Base-by-base conservation (phyloP, 2,888 invertebrate genomes). In the Agonum fuliginosum region DNA sequence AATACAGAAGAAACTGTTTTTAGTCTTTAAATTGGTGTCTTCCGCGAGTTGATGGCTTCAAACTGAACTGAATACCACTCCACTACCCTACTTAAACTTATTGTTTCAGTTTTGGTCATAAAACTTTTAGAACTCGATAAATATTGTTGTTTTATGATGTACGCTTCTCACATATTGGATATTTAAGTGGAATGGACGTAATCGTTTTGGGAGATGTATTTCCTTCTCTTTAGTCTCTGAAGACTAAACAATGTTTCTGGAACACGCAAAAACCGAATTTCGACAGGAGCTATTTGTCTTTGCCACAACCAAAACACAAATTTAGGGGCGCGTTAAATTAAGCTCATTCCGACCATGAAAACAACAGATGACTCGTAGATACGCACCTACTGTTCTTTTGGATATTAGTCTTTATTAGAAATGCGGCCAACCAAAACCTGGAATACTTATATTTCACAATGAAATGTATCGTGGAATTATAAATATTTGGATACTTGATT, bases 231-330 rank as follows among this genome's bases (percentile, higher is more conserved):
- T 17, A 30, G 58, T 30, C 27, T 30, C 14, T 14, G 17, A 20
- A 30, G 58, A 62, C 30, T 30, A 62, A 62, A 62, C 58, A 62
- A 30, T 62, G 58, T 10, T 27, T 24, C 17, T 62, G n/a, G 58
- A 14, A 62, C 58, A 62, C 58, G 58, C 58, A 30, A 62, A 62
- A 62, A 62, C 58, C 30, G 30, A 62, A 62, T 62, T 62, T 62
- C 19, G 58, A 30, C 30, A 17, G 30, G 19, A 17, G 17, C 58
- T 62, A 62, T 62, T 62, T 30, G 14, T 62, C 58, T 62, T 10
- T 62, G 58, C 30, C 58, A 62, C 54, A 30, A 27, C 17, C 58
- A 62, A 62, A 62, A 62, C 19, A 62, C 8, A 27, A 10, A 14
- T 30, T 17, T 62, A 24, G 54, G 54, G 54, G 54, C 4, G 54